These are phyloP conservation scores for Antechinus flavipes DNA, from an alignment of 2,113 vertebrate genomes.

Conservation along the genomic window DNA sequence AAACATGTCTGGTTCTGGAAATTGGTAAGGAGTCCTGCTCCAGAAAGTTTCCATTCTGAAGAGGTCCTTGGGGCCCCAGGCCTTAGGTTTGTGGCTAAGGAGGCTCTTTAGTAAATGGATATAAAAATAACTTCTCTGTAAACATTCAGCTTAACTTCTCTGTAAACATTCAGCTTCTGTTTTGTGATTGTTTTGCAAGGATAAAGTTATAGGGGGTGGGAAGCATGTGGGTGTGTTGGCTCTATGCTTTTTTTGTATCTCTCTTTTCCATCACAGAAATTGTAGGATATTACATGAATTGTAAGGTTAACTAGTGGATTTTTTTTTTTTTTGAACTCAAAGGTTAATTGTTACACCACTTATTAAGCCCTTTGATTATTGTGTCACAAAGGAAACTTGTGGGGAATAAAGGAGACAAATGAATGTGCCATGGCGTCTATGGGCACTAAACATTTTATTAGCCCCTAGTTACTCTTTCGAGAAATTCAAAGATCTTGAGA, in stretches of 20 bases:
- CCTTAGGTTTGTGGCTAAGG: constrained; percentile 64
- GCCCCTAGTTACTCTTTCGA: neutral
- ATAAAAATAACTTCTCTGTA: constrained; percentile 71
- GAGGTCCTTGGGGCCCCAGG: constrained; percentile 65
- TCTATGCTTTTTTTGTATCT: constrained; percentile 42
- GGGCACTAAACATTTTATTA: neutral
- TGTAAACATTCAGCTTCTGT: constrained; percentile 73
- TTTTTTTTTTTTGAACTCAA: neutral
- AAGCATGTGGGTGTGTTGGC: constrained; percentile 47
- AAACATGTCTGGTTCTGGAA: constrained; percentile 77
- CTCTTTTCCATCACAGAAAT: constrained; percentile 33
- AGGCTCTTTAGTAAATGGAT: constrained; percentile 75
- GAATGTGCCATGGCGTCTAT: neutral
- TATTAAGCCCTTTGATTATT: neutral
- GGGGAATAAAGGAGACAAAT: constrained; percentile 4
- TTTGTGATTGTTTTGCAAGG: constrained; percentile 58
- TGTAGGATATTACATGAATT: neutral
- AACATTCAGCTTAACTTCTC: constrained; percentile 71
- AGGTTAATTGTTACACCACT: neutral
- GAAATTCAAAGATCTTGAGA: neutral
- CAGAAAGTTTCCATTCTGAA: constrained; percentile 71
- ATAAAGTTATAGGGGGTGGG: neutral
- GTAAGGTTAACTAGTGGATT: neutral
- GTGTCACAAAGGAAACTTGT: neutral
- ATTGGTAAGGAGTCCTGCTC: constrained; percentile 71